Conservation (phyloP, 2,797 vertebrate species). For the Centroberyx gerrardi region DNA sequence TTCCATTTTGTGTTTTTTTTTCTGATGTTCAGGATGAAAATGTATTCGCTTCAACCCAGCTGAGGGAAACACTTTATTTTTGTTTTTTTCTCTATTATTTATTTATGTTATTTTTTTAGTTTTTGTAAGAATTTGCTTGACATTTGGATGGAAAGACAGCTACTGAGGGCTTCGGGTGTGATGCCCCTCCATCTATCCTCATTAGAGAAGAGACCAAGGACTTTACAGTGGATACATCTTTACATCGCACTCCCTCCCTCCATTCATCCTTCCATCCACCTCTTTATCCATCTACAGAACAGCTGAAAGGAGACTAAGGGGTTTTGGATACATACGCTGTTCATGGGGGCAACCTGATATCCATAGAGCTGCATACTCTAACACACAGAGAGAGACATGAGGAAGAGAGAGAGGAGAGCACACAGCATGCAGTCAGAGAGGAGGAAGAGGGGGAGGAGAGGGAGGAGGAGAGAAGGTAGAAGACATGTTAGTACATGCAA, state of each 20-base stretch:
- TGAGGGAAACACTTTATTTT: no score
- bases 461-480: conserved; percentile 78
- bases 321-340: conserved; percentile 95
- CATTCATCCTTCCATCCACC: conserved; percentile 31
- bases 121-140: no score
- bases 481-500: conserved; percentile 91
- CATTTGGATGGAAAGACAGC: no score
- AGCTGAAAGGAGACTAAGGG: conserved; percentile 47
- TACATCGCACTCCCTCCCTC: background rate
- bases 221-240: conserved; percentile 65
- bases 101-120: no score
- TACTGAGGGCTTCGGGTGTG: no score
- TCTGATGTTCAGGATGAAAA: no score
- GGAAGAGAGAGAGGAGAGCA: conserved; percentile 63
- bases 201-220: no score
- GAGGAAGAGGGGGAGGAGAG: conserved; percentile 43
- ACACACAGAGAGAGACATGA: conserved; percentile 87
- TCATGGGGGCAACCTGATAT: conserved; percentile 96
- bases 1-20: no score
- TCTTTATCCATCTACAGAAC: conserved; percentile 28
- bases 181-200: no score
- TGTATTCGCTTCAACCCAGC: no score
- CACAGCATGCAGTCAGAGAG: conserved; percentile 82
- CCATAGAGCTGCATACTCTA: conserved; percentile 99
- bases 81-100: no score